phyloP scores from a whole-genome alignment of 35 echinoderm and acorn worm species.

The Ptychodera flava region DNA sequence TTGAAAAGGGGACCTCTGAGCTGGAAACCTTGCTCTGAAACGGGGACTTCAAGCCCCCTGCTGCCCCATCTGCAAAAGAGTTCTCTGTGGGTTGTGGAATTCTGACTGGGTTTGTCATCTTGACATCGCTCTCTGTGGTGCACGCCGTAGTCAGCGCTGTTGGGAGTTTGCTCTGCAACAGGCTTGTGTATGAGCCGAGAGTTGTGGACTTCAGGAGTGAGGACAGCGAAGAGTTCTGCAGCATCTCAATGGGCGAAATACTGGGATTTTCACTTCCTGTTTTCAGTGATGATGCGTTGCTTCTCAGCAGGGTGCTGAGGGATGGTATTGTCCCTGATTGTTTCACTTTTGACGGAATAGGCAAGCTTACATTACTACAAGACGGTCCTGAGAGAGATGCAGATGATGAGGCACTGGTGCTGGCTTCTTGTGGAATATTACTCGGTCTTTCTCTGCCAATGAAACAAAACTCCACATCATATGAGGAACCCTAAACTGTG shows the following conservation, averaged over 20 bases:
- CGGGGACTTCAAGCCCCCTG: neutral
- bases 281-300: neutral
- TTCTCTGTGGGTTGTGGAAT: neutral
- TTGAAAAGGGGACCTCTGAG: neutral
- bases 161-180: neutral
- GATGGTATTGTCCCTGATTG: neutral
- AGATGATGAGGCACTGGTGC: neutral
- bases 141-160: no score
- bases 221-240: neutral
- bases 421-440: neutral
- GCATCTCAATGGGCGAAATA: neutral
- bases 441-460: neutral
- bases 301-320: neutral
- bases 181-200: neutral
- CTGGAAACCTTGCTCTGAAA: neutral
- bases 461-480: no score
- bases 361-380: neutral
- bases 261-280: neutral
- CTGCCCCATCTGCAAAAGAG: neutral
- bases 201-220: neutral
- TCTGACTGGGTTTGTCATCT: no score
- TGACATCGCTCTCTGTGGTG: no score
- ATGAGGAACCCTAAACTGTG: no score
- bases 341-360: neutral
- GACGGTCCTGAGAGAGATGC: no score